Percentiles rank a stretch among this genome's conserved stretches.
These are phyloP conservation scores for Blomia tropicalis DNA, from an alignment of 2,888 invertebrate genomes.

Conservation along the genomic window DNA sequence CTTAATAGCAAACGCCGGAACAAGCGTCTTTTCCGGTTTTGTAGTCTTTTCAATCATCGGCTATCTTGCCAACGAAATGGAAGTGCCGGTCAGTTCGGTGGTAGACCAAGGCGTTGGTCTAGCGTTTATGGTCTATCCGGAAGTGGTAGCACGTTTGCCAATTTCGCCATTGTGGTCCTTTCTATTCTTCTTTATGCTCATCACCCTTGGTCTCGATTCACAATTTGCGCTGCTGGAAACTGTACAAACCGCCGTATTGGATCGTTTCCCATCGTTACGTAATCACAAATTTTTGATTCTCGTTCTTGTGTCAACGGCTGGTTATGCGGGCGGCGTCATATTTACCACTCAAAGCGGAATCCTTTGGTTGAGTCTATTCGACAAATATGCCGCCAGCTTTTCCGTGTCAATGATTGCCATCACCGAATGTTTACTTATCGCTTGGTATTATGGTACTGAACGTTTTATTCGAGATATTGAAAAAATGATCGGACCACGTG, in stretches of 20 bases:
- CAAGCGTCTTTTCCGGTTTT: constrained; percentile 62
- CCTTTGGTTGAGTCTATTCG: constrained; percentile 41
- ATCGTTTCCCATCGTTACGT: constrained; percentile 39
- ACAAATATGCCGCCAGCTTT: constrained; percentile 41
- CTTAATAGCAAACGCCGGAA: constrained; percentile 40
- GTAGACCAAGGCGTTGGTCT: constrained; percentile 46
- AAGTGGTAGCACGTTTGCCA: constrained; percentile 57
- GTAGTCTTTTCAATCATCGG: constrained; percentile 67
- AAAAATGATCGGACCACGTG: constrained; percentile 42
- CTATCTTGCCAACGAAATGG: constrained; percentile 57
- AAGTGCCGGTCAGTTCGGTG: constrained; percentile 52
- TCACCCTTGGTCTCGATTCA: constrained; percentile 45
- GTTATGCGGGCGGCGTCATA: constrained; percentile 36
- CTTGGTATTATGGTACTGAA: constrained; percentile 41
- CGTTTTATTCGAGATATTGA: constrained; percentile 37
- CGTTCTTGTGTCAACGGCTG: constrained; percentile 33
- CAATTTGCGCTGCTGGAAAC: constrained; percentile 42
- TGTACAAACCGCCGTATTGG: constrained; percentile 42
- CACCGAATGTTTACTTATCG: constrained; percentile 41
- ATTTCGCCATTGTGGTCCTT: constrained; percentile 65
- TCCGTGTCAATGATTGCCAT: constrained; percentile 43
- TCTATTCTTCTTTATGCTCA: constrained; percentile 60
- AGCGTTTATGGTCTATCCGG: constrained; percentile 51
- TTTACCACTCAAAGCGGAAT: constrained; percentile 34
- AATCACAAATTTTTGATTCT: constrained; percentile 35